Evolutionary conservation across 2,797 vertebrate genomes (phyloP).

Genomic region (Sebastes hubbsi): DNA sequence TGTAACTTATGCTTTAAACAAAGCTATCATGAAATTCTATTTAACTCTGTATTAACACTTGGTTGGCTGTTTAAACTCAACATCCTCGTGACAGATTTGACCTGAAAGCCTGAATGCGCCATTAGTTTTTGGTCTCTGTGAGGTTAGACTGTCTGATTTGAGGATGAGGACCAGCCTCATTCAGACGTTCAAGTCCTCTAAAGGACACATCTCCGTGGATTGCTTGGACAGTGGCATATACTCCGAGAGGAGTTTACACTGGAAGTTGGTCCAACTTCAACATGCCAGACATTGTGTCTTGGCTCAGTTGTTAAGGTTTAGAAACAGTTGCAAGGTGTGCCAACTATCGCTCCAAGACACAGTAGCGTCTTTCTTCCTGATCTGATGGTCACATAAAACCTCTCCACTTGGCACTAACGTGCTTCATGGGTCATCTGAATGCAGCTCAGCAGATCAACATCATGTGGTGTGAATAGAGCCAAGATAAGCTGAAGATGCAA

Average conservation of each 20-base stretch:
- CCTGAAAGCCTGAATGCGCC: background rate
- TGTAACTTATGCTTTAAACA: background rate
- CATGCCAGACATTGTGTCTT: constrained; percentile 4
- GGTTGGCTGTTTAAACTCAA: background rate
- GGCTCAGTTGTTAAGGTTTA: constrained; percentile 13
- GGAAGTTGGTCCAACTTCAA: background rate
- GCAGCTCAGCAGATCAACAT: background rate
- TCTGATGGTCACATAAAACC: background rate
- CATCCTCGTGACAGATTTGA: background rate
- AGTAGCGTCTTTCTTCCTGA: background rate
- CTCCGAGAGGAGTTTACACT: background rate
- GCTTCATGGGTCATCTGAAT: background rate
- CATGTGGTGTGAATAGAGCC: background rate
- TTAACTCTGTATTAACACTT: background rate
- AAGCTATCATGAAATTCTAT: background rate
- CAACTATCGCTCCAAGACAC: background rate
- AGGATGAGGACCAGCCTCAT: background rate
- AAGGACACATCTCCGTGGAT: background rate
- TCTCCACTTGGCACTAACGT: background rate
- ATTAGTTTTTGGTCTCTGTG: background rate
- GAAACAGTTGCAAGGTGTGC: background rate
- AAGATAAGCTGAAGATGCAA: background rate
- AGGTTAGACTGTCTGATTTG: background rate
- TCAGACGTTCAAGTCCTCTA: background rate
- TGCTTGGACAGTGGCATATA: background rate